These are phyloP conservation scores for Eudasyphora cyanicolor DNA, from an alignment of 2,888 invertebrate genomes.

Conservation along the genomic window DNA sequence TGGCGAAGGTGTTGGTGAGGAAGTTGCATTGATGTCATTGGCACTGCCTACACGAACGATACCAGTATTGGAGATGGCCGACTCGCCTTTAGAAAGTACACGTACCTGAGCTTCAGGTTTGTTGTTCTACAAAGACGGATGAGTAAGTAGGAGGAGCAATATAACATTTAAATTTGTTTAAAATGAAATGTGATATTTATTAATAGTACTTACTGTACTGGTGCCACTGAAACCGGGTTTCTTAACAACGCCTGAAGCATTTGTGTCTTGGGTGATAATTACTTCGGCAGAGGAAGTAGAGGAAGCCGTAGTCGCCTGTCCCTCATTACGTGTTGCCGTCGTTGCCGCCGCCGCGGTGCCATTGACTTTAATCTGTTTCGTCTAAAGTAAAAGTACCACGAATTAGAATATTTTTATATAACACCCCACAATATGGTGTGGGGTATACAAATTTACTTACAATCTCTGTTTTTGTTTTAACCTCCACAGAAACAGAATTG, in stretches of 20 bases:
- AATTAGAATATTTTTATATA: background rate
- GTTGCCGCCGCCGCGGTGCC: constrained; percentile 68
- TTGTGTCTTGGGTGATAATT: constrained; percentile 78
- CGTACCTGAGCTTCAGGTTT: constrained; percentile 78
- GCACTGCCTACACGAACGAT: constrained; percentile 76
- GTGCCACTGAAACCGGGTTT: constrained; percentile 76
- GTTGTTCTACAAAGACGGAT: constrained; percentile 69
- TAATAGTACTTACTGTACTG: constrained; percentile 70
- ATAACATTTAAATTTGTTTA: background rate
- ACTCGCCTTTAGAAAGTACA: constrained; percentile 77
- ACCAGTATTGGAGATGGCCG: constrained; percentile 74
- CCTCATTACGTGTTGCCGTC: constrained; percentile 56
- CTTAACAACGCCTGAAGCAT: constrained; percentile 77
- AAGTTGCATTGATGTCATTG: constrained; percentile 42
- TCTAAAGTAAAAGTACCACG: constrained; percentile 53
- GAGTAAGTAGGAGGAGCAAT: background rate
- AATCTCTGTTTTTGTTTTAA: constrained; percentile 75
- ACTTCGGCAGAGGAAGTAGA: constrained; percentile 78
- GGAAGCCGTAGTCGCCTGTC: no score
- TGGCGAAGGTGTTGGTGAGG: constrained; percentile 40
- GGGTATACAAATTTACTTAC: constrained; percentile 64
- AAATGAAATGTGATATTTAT: no score
- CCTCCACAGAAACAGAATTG: constrained; percentile 73
- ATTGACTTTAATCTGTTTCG: constrained; percentile 74
- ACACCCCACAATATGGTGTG: background rate